Percentiles rank a stretch among this genome's conserved stretches.
These are phyloP conservation scores for Selenia dentaria DNA, from an alignment of 2,888 invertebrate genomes.

Conservation along the genomic window DNA sequence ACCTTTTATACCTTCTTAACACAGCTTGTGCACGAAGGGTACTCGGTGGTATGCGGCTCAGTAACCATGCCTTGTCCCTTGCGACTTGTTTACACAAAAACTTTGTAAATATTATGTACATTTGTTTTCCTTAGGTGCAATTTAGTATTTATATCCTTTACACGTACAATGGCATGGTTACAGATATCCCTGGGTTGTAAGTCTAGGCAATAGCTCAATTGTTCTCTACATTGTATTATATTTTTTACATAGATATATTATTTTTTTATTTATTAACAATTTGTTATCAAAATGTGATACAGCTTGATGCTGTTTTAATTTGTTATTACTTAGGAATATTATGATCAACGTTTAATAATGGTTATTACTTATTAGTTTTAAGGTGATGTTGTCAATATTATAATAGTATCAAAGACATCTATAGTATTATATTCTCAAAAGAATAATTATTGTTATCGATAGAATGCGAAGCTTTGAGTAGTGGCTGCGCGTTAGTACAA, in stretches of 20 bases:
- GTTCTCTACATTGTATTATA: constrained; percentile 40
- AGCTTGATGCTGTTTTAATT: constrained; percentile 72
- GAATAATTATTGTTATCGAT: constrained; percentile 57
- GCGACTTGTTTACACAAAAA: constrained; percentile 42
- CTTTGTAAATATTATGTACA: constrained; percentile 67
- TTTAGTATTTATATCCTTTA: constrained; percentile 37
- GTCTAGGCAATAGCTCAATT: constrained; percentile 81
- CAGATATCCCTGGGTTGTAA: constrained; percentile 79
- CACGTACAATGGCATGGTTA: constrained; percentile 70
- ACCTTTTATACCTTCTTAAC: constrained; percentile 59
- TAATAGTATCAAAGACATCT: constrained; percentile 41
- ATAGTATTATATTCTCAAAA: constrained; percentile 60
- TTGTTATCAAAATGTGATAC: constrained; percentile 69
- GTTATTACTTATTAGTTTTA: constrained; percentile 58
- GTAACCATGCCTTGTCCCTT: constrained; percentile 72
- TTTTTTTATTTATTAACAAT: constrained; percentile 68
- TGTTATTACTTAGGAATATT: constrained; percentile 59
- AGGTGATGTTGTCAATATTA: constrained; percentile 66
- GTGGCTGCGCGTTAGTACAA: constrained; percentile 56
- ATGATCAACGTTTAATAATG: constrained; percentile 58
- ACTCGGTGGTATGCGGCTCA: constrained; percentile 77
- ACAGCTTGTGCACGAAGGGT: constrained; percentile 73
- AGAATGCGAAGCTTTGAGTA: constrained; percentile 52
- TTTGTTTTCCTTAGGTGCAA: constrained; percentile 47
- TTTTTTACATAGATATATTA: constrained; percentile 61